These are phyloP conservation scores for Podotricha telesiphe DNA, from an alignment of 2,888 invertebrate genomes.

Conservation along the genomic window DNA sequence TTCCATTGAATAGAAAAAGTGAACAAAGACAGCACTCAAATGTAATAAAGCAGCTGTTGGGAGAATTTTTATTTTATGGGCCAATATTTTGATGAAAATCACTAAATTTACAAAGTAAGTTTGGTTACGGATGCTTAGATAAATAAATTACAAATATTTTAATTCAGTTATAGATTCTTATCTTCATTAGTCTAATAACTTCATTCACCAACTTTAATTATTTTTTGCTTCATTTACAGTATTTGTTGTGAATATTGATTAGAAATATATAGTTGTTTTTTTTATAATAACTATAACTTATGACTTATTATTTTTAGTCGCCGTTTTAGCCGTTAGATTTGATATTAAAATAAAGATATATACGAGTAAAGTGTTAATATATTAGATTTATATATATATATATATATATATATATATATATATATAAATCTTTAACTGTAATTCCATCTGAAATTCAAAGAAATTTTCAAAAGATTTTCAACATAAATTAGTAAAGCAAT, in stretches of 20 bases:
- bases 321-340: no score
- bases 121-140: background rate
- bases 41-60: conserved; percentile 30
- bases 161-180: no score
- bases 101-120: background rate
- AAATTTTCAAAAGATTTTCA: background rate
- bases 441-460: background rate
- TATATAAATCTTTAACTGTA: no score
- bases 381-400: no score
- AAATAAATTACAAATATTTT: background rate
- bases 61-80: conserved; percentile 1
- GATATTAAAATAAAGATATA: no score
- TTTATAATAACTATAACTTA: no score
- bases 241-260: background rate
- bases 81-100: background rate
- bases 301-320: no score
- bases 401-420: no score
- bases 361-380: no score
- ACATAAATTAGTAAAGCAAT: background rate
- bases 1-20: conserved; percentile 23
- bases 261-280: no score
- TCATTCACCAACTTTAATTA: background rate
- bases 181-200: no score
- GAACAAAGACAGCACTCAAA: conserved; percentile 17
- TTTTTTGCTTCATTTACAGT: background rate